phyloP scores from a whole-genome alignment of 1,140 invertebrate genomes.

The Saxidomus purpurata region DNA sequence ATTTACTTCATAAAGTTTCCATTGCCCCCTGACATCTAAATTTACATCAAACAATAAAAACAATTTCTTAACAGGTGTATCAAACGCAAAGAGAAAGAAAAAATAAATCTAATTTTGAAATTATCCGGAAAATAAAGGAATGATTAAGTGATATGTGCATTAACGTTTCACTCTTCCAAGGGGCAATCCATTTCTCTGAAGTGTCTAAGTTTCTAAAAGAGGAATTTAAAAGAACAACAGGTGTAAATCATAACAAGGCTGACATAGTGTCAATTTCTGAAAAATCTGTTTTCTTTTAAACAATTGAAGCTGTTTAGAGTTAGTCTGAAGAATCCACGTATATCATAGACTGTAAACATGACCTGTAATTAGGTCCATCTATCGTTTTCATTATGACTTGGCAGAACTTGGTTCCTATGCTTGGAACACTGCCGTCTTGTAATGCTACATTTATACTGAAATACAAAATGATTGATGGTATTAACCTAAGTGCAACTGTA shows the following conservation, averaged over 20 bases:
- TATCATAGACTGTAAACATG: background rate
- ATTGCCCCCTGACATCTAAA: too few species aligned
- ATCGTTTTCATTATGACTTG: background rate
- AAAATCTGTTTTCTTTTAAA: background rate
- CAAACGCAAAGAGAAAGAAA: background rate
- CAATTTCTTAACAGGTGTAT: background rate
- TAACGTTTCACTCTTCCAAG: background rate
- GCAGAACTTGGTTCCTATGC: background rate
- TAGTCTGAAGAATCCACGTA: background rate
- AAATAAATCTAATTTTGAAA: background rate
- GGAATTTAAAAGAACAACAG: background rate
- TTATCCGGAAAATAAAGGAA: background rate
- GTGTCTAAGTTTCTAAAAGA: background rate
- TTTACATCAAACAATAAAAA: background rate
- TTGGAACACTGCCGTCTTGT: conserved; percentile 30
- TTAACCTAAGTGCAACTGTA: background rate
- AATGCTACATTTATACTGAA: conserved; percentile 23
- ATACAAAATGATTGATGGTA: conserved; percentile 3
- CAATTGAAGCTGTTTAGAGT: background rate
- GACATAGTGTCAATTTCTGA: background rate
- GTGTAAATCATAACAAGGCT: background rate
- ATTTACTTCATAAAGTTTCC: too few species aligned
- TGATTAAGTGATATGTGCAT: background rate
- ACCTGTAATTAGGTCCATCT: conserved; percentile 15
- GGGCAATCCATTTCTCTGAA: background rate